A percentile compares a stretch with the other conserved stretches of the same genome.
Evolutionary conservation across 2,113 vertebrate genomes (phyloP).

Genomic region (Pseudopodoces humilis): DNA sequence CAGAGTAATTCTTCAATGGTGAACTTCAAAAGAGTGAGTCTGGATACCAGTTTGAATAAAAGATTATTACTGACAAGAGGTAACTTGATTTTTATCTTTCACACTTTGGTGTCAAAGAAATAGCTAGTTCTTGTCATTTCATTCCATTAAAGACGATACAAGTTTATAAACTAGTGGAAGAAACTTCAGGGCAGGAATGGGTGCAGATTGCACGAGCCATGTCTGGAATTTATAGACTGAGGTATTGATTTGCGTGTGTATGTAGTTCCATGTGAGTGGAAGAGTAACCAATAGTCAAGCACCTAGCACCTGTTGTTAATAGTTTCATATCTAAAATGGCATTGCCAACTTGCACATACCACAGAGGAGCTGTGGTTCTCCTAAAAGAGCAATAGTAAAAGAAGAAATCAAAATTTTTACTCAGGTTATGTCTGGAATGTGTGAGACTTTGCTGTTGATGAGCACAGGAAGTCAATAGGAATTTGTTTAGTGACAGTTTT

Average conservation of each 20-base stretch:
- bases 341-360: background rate
- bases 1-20: background rate
- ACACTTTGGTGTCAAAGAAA: background rate
- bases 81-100: background rate
- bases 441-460: background rate
- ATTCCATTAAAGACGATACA: background rate
- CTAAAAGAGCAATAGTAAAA: background rate
- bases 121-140: background rate
- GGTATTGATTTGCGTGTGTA: fast-evolving
- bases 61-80: background rate
- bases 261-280: background rate
- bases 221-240: background rate
- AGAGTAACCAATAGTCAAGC: background rate
- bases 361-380: background rate
- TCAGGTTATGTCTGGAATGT: background rate
- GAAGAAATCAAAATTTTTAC: background rate
- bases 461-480: background rate
- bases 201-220: background rate
- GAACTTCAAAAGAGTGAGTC: background rate
- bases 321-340: background rate
- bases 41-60: background rate
- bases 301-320: background rate
- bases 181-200: background rate
- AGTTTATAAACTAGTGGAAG: background rate
- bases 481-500: background rate